A percentile compares a stretch with the other conserved stretches of the same genome.
These are phyloP conservation scores for Drosophila teissieri DNA, from an alignment of 1,140 invertebrate species.

Conservation along the genomic window DNA sequence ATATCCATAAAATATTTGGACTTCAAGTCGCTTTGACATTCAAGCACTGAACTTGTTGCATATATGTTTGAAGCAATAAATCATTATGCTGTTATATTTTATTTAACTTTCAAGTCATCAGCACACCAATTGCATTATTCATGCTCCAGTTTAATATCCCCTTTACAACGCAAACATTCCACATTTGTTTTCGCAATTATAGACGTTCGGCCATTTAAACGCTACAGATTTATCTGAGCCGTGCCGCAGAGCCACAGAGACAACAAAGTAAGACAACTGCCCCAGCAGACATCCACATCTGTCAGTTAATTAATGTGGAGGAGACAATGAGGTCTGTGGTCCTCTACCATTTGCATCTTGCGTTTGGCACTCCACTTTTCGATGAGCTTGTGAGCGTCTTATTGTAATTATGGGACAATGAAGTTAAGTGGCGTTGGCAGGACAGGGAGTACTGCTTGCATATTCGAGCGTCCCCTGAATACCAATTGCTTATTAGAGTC, in stretches of 20 bases:
- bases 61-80: slow-evolving; percentile 13
- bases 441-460: slow-evolving; percentile 13
- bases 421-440: slow-evolving; percentile 47
- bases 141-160: slow-evolving; percentile 20
- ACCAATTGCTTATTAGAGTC: slow-evolving; percentile 71
- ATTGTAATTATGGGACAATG: slow-evolving; percentile 81
- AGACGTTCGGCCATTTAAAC: slow-evolving; percentile 11
- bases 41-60: slow-evolving; percentile 18
- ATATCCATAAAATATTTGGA: neutral
- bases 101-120: slow-evolving; percentile 34
- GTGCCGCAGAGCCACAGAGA: slow-evolving; percentile 3
- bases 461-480: slow-evolving; percentile 16
- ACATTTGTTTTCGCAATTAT: slow-evolving; percentile 19
- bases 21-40: neutral
- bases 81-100: slow-evolving; percentile 20
- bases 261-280: slow-evolving; percentile 8
- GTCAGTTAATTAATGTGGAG: slow-evolving; percentile 62
- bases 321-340: slow-evolving; percentile 14
- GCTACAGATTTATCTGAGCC: slow-evolving; percentile 11
- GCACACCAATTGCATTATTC: slow-evolving; percentile 30
- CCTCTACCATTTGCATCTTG: slow-evolving; percentile 19
- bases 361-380: slow-evolving; percentile 61
- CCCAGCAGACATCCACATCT: slow-evolving; percentile 38
- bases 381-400: slow-evolving; percentile 76
- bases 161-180: slow-evolving; percentile 30